phyloP scores from a whole-genome alignment of 1,140 invertebrate species.

The Tetragonula clypearis region DNA sequence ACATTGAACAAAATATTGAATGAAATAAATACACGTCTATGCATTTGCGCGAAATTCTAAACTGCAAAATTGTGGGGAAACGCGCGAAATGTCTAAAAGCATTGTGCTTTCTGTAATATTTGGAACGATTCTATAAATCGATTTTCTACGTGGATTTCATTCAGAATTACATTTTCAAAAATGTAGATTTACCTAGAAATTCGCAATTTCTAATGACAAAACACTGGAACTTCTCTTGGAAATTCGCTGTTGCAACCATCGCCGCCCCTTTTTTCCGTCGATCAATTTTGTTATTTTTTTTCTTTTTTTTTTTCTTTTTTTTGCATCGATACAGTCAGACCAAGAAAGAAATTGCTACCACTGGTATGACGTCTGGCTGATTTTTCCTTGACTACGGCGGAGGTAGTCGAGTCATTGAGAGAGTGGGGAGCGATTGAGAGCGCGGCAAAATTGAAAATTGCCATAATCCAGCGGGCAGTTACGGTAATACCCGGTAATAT shows the following conservation, averaged over 20 bases:
- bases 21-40: too few relatives aligned
- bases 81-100: too few relatives aligned
- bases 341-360: background rate
- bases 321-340: background rate
- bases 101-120: too few relatives aligned
- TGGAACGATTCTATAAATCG: too few relatives aligned
- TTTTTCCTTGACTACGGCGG: slow-evolving; percentile 29
- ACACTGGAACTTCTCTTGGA: background rate
- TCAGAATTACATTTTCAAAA: too few relatives aligned
- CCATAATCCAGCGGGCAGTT: slow-evolving; percentile 63
- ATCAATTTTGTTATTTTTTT: background rate
- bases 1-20: background rate
- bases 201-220: background rate
- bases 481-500: slow-evolving; percentile 64
- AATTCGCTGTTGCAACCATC: background rate
- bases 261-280: slow-evolving; percentile 16
- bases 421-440: slow-evolving; percentile 54
- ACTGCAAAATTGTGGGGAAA: too few relatives aligned
- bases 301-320: background rate
- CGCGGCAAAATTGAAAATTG: slow-evolving; percentile 68
- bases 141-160: too few relatives aligned
- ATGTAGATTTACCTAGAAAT: too few relatives aligned
- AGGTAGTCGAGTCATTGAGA: slow-evolving; percentile 49
- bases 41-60: too few relatives aligned
- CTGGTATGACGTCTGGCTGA: background rate